Evolutionary conservation across 2,797 vertebrate genomes (phyloP).

Genomic region (Hoplostethus mediterraneus): DNA sequence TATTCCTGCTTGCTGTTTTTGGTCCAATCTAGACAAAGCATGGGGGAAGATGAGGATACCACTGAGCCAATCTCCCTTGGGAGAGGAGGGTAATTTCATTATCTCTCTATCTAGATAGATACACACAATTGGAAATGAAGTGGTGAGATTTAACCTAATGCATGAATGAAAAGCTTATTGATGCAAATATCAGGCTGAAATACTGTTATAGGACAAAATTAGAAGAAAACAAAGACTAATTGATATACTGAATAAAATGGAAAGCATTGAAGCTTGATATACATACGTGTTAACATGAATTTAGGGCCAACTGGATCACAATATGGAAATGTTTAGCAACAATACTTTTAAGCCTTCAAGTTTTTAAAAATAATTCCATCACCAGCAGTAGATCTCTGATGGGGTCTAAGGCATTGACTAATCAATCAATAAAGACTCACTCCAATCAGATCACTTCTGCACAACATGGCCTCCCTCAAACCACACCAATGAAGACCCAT

Average conservation of each 20-base stretch:
- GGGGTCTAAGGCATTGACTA: neutral
- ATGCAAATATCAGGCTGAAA: neutral
- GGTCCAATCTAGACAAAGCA: neutral
- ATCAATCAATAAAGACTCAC: slow-evolving; percentile 36
- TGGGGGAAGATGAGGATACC: slow-evolving; percentile 8
- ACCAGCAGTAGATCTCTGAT: neutral
- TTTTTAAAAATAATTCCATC: neutral
- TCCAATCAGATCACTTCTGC: slow-evolving; percentile 35
- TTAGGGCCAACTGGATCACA: neutral
- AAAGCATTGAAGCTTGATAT: too few species aligned
- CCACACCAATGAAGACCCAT: neutral
- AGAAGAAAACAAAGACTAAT: neutral
- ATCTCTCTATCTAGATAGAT: slow-evolving; percentile 6
- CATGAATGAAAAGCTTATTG: neutral
- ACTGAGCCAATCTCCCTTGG: slow-evolving; percentile 20
- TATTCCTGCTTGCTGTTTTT: slow-evolving; percentile 6
- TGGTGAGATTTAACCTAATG: neutral
- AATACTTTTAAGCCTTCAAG: neutral
- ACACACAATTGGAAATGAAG: neutral
- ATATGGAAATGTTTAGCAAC: neutral
- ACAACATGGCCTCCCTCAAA: neutral
- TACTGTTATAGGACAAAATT: neutral
- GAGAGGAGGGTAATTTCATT: slow-evolving; percentile 36
- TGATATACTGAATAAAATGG: rapidly evolving
- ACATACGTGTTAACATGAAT: too few species aligned